phyloP scores from a whole-genome alignment of 2,888 invertebrate genomes.

The Serrognathus titanus region DNA sequence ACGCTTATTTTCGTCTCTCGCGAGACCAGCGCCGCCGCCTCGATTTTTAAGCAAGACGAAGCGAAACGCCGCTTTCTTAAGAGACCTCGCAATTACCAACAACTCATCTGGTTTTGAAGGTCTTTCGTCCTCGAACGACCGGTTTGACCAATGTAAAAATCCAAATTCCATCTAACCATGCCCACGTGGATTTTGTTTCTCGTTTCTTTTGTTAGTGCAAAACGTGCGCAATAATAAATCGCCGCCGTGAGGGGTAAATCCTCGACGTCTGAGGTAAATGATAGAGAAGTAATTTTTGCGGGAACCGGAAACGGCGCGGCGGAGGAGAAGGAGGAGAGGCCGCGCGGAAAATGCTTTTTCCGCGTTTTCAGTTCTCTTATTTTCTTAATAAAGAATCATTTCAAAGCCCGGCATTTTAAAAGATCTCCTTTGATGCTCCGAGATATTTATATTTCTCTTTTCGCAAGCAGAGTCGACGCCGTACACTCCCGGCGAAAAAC shows the following conservation, averaged over 20 bases:
- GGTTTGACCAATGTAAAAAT: too few relatives aligned
- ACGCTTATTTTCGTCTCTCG: background rate
- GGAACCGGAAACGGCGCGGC: background rate
- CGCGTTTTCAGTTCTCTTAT: slow-evolving; percentile 28
- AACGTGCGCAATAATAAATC: slow-evolving; percentile 1
- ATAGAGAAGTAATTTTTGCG: background rate
- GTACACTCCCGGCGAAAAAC: background rate
- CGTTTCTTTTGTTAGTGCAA: background rate
- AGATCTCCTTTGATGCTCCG: slow-evolving; percentile 30
- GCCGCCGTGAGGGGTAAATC: background rate
- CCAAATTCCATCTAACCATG: too few relatives aligned
- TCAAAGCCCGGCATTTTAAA: slow-evolving; percentile 31
- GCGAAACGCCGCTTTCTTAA: too few relatives aligned
- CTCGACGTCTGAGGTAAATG: background rate
- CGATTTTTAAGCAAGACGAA: too few relatives aligned
- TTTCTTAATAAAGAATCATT: slow-evolving; percentile 30
- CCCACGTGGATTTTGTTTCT: too few relatives aligned
- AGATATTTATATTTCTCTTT: slow-evolving; percentile 30
- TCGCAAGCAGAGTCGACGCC: background rate
- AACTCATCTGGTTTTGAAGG: too few relatives aligned
- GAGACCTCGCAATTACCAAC: too few relatives aligned
- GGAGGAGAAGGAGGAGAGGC: background rate
- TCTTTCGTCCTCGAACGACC: too few relatives aligned
- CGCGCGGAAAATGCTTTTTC: slow-evolving; percentile 24
- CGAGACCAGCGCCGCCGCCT: too few relatives aligned